Percentiles rank a stretch among this genome's conserved stretches.
These are phyloP conservation scores for Nasua narica DNA, from an alignment of 2,797 vertebrate genomes.

Conservation along the genomic window DNA sequence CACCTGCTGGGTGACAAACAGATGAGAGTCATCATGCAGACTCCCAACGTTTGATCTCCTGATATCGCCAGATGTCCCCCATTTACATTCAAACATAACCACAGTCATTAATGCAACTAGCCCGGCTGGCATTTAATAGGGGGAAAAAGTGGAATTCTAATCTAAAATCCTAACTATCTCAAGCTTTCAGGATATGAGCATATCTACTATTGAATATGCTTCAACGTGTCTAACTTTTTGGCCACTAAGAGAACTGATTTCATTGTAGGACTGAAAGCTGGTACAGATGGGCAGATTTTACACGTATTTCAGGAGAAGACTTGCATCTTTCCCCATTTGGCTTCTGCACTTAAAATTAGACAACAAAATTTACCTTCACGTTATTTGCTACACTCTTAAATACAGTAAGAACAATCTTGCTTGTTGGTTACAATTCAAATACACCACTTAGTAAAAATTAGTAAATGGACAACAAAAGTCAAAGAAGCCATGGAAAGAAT, in stretches of 20 bases:
- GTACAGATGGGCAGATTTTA: neutral
- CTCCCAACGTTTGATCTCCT: constrained; percentile 69
- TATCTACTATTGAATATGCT: constrained; percentile 12
- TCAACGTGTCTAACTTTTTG: constrained; percentile 5
- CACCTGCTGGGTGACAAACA: constrained; percentile 75
- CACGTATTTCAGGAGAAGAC: neutral
- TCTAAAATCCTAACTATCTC: constrained; percentile 34
- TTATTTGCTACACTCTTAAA: neutral
- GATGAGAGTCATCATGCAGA: constrained; percentile 58
- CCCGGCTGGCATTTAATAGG: constrained; percentile 56
- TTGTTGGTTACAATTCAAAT: neutral
- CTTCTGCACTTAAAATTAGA: constrained; percentile 15
- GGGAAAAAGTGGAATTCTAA: constrained; percentile 66
- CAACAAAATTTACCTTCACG: neutral
- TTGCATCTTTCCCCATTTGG: neutral
- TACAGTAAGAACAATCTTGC: neutral
- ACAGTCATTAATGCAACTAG: constrained; percentile 58
- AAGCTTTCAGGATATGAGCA: constrained; percentile 34
- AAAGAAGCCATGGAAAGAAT: neutral
- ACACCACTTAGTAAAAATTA: neutral
- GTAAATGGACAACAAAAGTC: neutral
- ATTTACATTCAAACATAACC: constrained; percentile 71
- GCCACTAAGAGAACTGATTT: neutral
- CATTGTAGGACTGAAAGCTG: neutral
- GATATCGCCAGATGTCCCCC: constrained; percentile 74